A percentile compares a stretch with the other conserved stretches of the same genome.
Evolutionary conservation across 2,113 vertebrate genomes (phyloP).

Genomic region (Tachysurus vachellii): DNA sequence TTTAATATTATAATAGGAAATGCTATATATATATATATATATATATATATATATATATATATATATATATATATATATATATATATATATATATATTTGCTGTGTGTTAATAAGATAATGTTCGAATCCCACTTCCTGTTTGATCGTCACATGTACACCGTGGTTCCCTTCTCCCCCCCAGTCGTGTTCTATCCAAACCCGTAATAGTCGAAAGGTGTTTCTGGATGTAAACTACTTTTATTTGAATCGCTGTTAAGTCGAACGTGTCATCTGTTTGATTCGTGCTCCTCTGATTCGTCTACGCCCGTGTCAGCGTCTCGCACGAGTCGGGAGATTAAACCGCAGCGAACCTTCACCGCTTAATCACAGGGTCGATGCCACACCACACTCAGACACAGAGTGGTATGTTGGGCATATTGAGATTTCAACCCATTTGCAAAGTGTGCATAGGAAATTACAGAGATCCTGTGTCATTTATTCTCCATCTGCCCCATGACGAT

Average conservation of each 20-base stretch:
- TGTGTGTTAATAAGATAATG: neutral
- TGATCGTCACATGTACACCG: neutral
- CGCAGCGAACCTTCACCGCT: slow-evolving; percentile 71
- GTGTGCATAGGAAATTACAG: slow-evolving; percentile 66
- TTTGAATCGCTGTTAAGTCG: slow-evolving; percentile 7
- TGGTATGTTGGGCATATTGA: slow-evolving; percentile 62
- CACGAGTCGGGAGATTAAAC: slow-evolving; percentile 66
- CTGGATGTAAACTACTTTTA: neutral
- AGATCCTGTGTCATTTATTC: slow-evolving; percentile 56
- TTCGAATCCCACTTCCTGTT: neutral
- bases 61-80: neutral
- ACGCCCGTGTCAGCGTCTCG: slow-evolving; percentile 60
- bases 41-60: neutral
- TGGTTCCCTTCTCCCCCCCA: neutral
- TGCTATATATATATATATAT: neutral
- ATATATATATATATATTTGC: neutral
- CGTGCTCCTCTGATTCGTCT: slow-evolving; percentile 67
- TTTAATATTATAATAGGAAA: neutral
- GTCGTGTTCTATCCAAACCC: neutral
- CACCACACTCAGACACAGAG: slow-evolving; percentile 55
- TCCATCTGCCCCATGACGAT: slow-evolving; percentile 51
- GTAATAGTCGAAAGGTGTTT: neutral
- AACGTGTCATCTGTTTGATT: slow-evolving; percentile 50
- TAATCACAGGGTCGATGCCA: slow-evolving; percentile 76
- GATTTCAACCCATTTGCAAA: slow-evolving; percentile 72